These are phyloP conservation scores for Chloromyia formosa DNA, from an alignment of 2,888 invertebrate genomes.

Conservation along the genomic window DNA sequence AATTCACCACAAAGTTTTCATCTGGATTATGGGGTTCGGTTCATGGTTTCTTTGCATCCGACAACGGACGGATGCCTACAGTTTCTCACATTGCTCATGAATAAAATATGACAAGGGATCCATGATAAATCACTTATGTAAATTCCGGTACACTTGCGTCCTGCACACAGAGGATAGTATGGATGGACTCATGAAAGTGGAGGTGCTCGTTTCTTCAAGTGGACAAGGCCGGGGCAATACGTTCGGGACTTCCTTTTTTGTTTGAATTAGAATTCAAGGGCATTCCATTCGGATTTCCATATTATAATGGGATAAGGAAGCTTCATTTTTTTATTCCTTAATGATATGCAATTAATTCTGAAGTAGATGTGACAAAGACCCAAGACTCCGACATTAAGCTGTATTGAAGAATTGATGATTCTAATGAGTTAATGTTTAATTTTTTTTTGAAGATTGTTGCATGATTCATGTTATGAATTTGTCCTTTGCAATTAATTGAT, in stretches of 20 bases:
- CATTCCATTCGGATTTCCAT: slow-evolving; percentile 40
- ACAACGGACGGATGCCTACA: slow-evolving; percentile 16
- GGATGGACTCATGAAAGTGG: not conserved
- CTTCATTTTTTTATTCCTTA: slow-evolving; percentile 17
- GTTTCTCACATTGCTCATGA: slow-evolving; percentile 46
- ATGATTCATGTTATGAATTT: no score
- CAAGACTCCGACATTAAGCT: no score
- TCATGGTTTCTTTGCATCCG: slow-evolving; percentile 22
- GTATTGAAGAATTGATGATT: not conserved
- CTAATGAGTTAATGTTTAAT: no score
- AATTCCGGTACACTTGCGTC: slow-evolving; percentile 42
- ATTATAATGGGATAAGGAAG: slow-evolving; percentile 43
- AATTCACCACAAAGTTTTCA: slow-evolving; percentile 31
- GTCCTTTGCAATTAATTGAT: no score
- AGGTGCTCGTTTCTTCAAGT: not conserved
- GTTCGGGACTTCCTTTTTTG: slow-evolving; percentile 15
- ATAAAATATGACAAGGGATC: slow-evolving; percentile 49
- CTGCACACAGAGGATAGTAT: not conserved
- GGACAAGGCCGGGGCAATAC: slow-evolving; percentile 23
- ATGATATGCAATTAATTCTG: slow-evolving; percentile 35
- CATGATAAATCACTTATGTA: slow-evolving; percentile 50
- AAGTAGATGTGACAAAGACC: slow-evolving; percentile 10
- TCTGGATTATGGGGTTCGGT: slow-evolving; percentile 25
- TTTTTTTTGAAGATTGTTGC: no score
- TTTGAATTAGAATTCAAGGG: slow-evolving; percentile 44